Percentiles rank a stretch among this genome's conserved stretches.
Evolutionary conservation across 64 coral and sea anemone species (phyloP).

Genomic region (Catalaphyllia jardinei): DNA sequence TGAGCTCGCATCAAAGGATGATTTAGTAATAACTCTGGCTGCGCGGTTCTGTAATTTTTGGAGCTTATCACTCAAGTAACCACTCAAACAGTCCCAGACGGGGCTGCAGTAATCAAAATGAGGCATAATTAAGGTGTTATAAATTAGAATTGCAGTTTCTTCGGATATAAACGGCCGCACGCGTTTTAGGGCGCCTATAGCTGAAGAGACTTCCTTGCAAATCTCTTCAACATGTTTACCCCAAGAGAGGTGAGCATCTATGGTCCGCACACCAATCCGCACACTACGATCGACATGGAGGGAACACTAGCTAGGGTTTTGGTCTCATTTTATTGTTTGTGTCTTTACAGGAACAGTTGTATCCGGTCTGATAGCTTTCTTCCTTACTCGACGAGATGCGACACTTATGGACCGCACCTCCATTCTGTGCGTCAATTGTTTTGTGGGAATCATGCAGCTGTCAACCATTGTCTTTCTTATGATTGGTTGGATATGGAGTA

Average conservation of each 20-base stretch:
- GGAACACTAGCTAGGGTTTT: not conserved
- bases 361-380: constrained; percentile 80
- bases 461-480: constrained; percentile 83
- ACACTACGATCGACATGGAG: no score
- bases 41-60: constrained; percentile 16
- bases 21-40: constrained; percentile 13
- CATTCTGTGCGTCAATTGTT: constrained; percentile 79
- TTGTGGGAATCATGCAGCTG: constrained; percentile 84
- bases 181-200: no score
- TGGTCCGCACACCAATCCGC: no score
- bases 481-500: constrained; percentile 99
- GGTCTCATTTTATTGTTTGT: not conserved
- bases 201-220: no score
- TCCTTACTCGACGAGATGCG: constrained; percentile 56
- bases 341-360: constrained; percentile 71
- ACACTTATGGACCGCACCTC: constrained; percentile 51
- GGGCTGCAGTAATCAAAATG: no score
- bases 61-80: constrained; percentile 28
- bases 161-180: no score
- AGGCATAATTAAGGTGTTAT: no score
- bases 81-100: constrained; percentile 10
- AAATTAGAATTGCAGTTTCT: no score
- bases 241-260: no score
- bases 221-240: no score
- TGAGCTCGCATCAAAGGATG: no score